These are phyloP conservation scores for Alca torda DNA, from an alignment of 2,797 vertebrate species.

Conservation along the genomic window DNA sequence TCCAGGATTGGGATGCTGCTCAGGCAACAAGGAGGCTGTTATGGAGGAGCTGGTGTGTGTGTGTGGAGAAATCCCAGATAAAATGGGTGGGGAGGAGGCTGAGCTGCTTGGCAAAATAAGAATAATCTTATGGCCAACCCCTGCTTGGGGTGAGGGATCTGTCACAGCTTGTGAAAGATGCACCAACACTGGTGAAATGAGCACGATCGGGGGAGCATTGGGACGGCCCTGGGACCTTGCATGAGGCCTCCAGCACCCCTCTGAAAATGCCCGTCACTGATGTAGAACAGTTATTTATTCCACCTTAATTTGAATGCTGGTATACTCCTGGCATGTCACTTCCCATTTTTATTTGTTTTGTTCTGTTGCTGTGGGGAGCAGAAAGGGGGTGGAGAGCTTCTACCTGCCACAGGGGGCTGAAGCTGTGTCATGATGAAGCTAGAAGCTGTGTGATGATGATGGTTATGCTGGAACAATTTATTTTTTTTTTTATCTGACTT, in stretches of 20 bases:
- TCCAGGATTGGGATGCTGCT: background rate
- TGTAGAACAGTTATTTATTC: background rate
- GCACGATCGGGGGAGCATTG: background rate
- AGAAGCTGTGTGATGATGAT: background rate
- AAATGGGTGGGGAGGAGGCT: background rate
- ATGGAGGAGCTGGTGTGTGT: accelerated
- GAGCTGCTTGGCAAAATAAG: background rate
- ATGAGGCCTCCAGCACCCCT: accelerated
- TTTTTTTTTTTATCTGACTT: background rate
- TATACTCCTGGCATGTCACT: background rate
- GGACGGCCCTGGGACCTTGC: background rate
- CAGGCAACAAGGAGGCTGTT: background rate
- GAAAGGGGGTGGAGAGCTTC: background rate
- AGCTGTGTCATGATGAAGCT: background rate
- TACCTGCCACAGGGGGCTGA: accelerated
- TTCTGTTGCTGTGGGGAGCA: background rate
- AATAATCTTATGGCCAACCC: background rate
- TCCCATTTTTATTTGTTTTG: background rate
- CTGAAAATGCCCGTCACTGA: accelerated
- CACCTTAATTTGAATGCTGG: constrained; percentile 23
- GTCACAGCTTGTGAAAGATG: background rate
- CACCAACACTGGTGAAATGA: accelerated
- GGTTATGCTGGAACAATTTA: background rate
- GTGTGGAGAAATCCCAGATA: background rate
- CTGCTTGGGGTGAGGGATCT: background rate